These are phyloP conservation scores for Microchrysa polita DNA, from an alignment of 2,888 invertebrate genomes.

Conservation along the genomic window DNA sequence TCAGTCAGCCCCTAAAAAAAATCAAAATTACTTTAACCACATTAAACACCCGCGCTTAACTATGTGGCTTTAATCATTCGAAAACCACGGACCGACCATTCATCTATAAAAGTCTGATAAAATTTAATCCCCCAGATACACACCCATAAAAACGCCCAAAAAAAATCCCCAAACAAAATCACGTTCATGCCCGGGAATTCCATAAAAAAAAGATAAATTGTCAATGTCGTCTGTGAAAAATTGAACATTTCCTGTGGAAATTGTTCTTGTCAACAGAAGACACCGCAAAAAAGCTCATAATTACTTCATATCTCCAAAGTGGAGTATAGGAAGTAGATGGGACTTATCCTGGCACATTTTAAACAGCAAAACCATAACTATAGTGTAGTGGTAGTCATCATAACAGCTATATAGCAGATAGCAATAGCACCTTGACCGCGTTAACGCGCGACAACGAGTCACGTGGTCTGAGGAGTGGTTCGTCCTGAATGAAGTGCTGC, in stretches of 20 bases:
- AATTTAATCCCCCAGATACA: neutral
- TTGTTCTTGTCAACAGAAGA: conserved; percentile 21
- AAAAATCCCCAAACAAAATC: conserved; percentile 12
- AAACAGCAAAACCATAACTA: neutral
- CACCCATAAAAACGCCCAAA: neutral
- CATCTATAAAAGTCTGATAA: conserved; percentile 23
- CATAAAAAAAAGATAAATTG: conserved; percentile 11
- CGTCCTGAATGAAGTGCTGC: too few relatives aligned
- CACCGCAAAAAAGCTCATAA: neutral
- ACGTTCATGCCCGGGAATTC: neutral
- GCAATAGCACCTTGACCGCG: neutral
- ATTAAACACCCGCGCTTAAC: too few relatives aligned
- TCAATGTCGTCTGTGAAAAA: conserved; percentile 1
- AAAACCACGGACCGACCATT: neutral
- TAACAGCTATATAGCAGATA: too few relatives aligned
- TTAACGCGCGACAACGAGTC: neutral
- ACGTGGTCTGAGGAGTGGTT: neutral
- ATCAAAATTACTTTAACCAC: too few relatives aligned
- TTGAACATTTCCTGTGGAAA: neutral
- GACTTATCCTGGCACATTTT: too few relatives aligned
- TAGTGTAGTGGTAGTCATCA: too few relatives aligned
- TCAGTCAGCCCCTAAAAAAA: too few relatives aligned
- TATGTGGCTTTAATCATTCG: neutral
- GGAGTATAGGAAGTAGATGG: too few relatives aligned
- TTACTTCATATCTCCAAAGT: conserved; percentile 25